Evolutionary conservation across 2,888 invertebrate genomes (phyloP), one percentile per base, ranked within the genome.

Genomic region (Silvanus unidentatus): DNA sequence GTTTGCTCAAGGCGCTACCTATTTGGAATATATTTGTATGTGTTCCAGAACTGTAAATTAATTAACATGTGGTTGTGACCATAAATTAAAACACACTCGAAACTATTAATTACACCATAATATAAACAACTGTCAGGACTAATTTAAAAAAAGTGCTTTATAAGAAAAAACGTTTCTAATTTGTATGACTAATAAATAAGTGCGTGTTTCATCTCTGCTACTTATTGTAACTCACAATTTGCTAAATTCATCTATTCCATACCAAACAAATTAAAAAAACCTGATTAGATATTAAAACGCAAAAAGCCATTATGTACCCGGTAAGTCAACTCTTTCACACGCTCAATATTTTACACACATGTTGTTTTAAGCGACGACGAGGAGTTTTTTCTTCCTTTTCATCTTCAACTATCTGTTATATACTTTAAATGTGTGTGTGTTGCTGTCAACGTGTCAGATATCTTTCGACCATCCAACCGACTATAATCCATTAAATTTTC

Each of bases 261-360:
- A 27, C 16, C 16, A 27, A 22, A 8, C 16, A 15, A 29, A 32
- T 40, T 8, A 22, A 22, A 22, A 22, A 22, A 22, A 22, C 8
- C 3, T 32, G 3, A 32, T 32, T 11, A 28, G 28, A 10, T 12
- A 22, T 22, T 22, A 22, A 22, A 49, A 51, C 42, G 53, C 52
- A 45, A 48, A 50, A 50, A n/a, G n/a, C n/a, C 52, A 54, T 54
- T 53, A 46, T 49, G 3, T 53, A 53, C 55, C 59, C 53, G 50
- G 54, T 53, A 51, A 49, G 50, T 50, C 43, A 58, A 60, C 57
- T 60, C 59, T 59, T 62, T 62, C 62, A 60, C 62, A 62, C 62
- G 62, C 54, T 60, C 37, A 37, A 16, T 37, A 37, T 12, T 37
- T 15, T 37, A 13, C 49, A 53, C 59, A 62, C 60, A 60, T 61